Conservation (phyloP, 2,888 invertebrate genomes). For the Drosophila diplacantha region DNA sequence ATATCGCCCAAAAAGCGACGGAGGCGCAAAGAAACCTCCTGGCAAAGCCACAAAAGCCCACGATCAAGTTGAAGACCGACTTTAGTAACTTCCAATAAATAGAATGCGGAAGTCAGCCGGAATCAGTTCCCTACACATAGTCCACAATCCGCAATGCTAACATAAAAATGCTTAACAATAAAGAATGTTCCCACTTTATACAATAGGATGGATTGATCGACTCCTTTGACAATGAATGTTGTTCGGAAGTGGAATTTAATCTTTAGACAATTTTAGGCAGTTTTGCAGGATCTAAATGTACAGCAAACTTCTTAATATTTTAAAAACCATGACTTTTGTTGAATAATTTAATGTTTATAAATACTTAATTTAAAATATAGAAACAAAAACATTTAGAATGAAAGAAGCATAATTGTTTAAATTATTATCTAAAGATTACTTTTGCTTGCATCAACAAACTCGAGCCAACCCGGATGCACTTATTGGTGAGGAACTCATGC, state of each 20-base stretch:
- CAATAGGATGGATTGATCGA: slow-evolving; percentile 11
- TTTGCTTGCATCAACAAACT: slow-evolving; percentile 7
- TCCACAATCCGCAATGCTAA: slow-evolving; percentile 19
- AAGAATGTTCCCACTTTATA: slow-evolving; percentile 18
- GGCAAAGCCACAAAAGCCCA: slow-evolving; percentile 80
- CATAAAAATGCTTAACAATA: slow-evolving; percentile 30
- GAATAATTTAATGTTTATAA: not conserved
- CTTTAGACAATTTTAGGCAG: slow-evolving; percentile 2
- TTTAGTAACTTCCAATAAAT: slow-evolving; percentile 91
- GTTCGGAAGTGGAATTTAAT: slow-evolving; percentile 3
- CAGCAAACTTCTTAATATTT: not conserved
- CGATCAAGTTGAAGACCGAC: slow-evolving; percentile 95
- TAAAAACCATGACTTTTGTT: not conserved
- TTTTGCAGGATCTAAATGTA: slow-evolving; percentile 4
- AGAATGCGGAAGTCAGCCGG: slow-evolving; percentile 51
- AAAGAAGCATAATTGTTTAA: slow-evolving; percentile 2
- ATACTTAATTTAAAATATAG: no score
- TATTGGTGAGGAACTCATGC: slow-evolving; percentile 14
- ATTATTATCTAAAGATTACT: slow-evolving; percentile 8
- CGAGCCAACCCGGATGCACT: slow-evolving; percentile 13
- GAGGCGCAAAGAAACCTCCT: slow-evolving; percentile 77
- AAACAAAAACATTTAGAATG: not conserved
- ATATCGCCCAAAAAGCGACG: slow-evolving; percentile 77
- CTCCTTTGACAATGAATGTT: slow-evolving; percentile 3
- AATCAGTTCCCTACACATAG: slow-evolving; percentile 1